Evolutionary conservation across 2,888 invertebrate species (phyloP).

Genomic region (Dasysyrphus tricinctus): DNA sequence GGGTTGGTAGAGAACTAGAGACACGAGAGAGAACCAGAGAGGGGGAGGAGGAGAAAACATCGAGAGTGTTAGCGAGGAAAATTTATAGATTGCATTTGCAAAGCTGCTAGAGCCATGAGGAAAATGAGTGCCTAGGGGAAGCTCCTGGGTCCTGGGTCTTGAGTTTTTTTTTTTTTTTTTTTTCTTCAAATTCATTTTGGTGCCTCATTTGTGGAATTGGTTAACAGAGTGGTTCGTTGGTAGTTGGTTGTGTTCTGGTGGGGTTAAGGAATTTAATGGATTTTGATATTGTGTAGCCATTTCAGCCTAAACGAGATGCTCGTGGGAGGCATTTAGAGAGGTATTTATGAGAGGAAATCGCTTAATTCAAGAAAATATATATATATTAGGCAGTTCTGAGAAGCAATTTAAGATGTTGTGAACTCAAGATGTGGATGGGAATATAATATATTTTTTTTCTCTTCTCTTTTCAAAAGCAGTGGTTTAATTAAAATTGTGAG

Average conservation of each 20-base stretch:
- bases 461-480: conserved; percentile 5
- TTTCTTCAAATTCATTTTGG: conserved; percentile 40
- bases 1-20: neutral
- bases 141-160: neutral
- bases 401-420: conserved; percentile 35
- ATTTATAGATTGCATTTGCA: conserved; percentile 69
- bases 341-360: conserved; percentile 53
- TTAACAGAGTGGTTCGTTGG: conserved; percentile 34
- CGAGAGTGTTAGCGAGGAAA: conserved; percentile 52
- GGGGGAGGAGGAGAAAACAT: neutral
- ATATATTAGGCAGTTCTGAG: conserved; percentile 26
- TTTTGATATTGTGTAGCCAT: conserved; percentile 52
- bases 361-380: conserved; percentile 45
- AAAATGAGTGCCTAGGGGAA: conserved; percentile 57
- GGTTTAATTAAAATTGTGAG: conserved; percentile 57
- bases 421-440: conserved; percentile 11
- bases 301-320: conserved; percentile 43
- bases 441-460: neutral
- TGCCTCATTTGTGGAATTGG: conserved; percentile 61
- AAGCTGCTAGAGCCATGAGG: conserved; percentile 31
- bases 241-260: conserved; percentile 31
- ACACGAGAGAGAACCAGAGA: neutral
- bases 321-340: conserved; percentile 58
- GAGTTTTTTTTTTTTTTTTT: conserved; percentile 17
- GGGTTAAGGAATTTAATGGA: conserved; percentile 57